phyloP scores from a whole-genome alignment of 92 coral and sea anemone genomes.

The Porites divaricata region DNA sequence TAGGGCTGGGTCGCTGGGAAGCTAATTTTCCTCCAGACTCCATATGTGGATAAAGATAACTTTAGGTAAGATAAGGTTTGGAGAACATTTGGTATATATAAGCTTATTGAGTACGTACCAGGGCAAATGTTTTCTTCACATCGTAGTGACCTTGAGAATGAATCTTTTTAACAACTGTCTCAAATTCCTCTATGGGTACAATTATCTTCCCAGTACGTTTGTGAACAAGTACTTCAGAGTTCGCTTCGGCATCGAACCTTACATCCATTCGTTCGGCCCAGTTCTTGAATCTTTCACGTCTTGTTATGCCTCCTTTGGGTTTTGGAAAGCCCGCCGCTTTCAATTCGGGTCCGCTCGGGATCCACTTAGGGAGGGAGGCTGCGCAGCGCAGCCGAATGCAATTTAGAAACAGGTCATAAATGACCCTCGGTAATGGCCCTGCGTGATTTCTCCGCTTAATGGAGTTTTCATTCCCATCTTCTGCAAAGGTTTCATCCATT shows the following conservation, averaged over 20 bases:
- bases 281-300: conserved; percentile 82
- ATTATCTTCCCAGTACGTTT: conserved; percentile 91
- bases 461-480: conserved; percentile 19
- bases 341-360: conserved; percentile 83
- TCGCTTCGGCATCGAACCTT: conserved; percentile 56
- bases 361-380: conserved; percentile 51
- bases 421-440: conserved; percentile 67
- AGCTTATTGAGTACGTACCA: conserved; percentile 25
- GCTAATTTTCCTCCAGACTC: too few species aligned
- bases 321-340: conserved; percentile 90
- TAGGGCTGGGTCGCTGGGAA: too few species aligned
- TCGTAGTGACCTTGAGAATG: conserved; percentile 73
- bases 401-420: conserved; percentile 69
- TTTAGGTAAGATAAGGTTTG: too few species aligned
- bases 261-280: conserved; percentile 89
- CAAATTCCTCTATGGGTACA: conserved; percentile 91
- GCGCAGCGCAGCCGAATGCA: conserved; percentile 68
- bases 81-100: too few species aligned
- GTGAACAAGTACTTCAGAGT: conserved; percentile 68
- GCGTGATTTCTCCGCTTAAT: conserved; percentile 73
- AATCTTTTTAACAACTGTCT: conserved; percentile 61
- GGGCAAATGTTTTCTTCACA: conserved; percentile 64
- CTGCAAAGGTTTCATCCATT: conserved; percentile 45
- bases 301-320: conserved; percentile 82
- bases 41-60: too few species aligned